Conservation (phyloP, 1,140 invertebrate genomes). For the Meloidogyne exigua region DNA sequence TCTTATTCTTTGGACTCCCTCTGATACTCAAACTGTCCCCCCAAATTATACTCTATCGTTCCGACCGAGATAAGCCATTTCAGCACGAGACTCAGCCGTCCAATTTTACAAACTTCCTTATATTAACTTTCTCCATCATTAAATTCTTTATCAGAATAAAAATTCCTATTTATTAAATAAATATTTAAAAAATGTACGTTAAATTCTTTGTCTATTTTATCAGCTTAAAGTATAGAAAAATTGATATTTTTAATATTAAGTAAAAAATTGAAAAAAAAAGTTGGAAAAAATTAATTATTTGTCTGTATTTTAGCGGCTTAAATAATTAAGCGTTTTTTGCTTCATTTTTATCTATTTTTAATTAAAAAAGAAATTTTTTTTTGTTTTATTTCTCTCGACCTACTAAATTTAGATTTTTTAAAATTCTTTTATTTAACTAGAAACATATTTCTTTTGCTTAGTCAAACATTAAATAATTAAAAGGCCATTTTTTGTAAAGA, state of each 20-base stretch:
- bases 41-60: too few relatives aligned
- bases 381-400: neutral
- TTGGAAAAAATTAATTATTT: neutral
- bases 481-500: too few relatives aligned
- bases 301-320: neutral
- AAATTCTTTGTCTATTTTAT: neutral
- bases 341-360: slow-evolving; percentile 5
- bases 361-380: neutral
- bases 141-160: neutral
- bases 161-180: neutral
- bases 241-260: slow-evolving; percentile 1
- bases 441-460: neutral
- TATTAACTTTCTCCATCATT: neutral
- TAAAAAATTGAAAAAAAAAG: neutral
- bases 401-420: neutral
- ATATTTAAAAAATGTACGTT: neutral
- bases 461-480: neutral
- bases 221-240: neutral
- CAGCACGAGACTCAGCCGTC: neutral
- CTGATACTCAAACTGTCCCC: too few relatives aligned
- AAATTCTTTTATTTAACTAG: neutral
- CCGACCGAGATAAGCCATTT: too few relatives aligned
- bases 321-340: neutral
- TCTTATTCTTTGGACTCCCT: too few relatives aligned
- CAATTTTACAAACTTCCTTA: too few relatives aligned